phyloP scores from a whole-genome alignment of 1,140 invertebrate species.

The Brachystomella parvula region DNA sequence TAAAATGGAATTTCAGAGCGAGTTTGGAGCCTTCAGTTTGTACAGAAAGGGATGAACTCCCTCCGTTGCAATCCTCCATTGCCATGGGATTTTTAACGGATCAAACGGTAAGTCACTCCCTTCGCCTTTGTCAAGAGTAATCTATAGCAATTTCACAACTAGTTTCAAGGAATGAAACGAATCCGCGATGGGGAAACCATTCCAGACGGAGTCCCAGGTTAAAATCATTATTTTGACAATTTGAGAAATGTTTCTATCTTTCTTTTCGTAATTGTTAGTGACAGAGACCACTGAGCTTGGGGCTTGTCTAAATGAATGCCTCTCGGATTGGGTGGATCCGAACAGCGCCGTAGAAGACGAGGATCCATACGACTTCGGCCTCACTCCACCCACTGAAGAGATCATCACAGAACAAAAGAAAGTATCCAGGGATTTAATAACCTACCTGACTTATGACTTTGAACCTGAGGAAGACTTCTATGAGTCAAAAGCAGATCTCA shows the following conservation, averaged over 20 bases:
- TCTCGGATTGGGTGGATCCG: neutral
- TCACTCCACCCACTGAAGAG: neutral
- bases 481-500: neutral
- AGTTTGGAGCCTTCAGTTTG: too few relatives aligned
- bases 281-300: neutral
- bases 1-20: too few relatives aligned
- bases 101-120: too few relatives aligned
- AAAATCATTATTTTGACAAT: too few relatives aligned
- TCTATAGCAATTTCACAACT: too few relatives aligned
- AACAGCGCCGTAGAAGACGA: neutral
- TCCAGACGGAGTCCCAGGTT: too few relatives aligned
- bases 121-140: too few relatives aligned
- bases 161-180: too few relatives aligned
- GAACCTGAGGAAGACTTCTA: neutral
- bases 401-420: neutral
- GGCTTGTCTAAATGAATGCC: neutral
- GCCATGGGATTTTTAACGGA: too few relatives aligned
- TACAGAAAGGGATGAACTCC: too few relatives aligned
- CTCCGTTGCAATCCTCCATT: too few relatives aligned
- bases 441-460: neutral
- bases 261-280: neutral
- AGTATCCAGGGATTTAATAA: neutral
- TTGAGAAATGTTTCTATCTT: neutral
- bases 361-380: neutral
- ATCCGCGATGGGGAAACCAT: too few relatives aligned